These are phyloP conservation scores for Amblyraja radiata DNA, from an alignment of 2,797 vertebrate species.

Conservation along the genomic window DNA sequence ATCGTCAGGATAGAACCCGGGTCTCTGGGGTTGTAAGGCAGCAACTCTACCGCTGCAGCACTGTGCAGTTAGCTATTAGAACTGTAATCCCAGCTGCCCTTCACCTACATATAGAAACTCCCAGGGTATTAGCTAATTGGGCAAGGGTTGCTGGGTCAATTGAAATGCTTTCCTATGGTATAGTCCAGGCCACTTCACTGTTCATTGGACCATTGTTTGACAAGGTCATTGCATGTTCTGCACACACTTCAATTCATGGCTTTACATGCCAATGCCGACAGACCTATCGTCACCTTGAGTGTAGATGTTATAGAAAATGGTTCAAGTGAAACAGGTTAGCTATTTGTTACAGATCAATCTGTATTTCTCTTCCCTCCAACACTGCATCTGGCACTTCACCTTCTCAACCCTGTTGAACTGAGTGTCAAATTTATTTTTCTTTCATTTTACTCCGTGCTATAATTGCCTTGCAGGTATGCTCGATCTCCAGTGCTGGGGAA, in stretches of 20 bases:
- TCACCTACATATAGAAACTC: neutral
- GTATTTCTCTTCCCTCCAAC: neutral
- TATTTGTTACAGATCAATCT: neutral
- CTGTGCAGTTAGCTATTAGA: neutral
- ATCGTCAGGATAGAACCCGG: too few relatives aligned
- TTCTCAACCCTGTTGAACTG: neutral
- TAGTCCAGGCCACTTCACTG: neutral
- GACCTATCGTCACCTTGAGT: neutral
- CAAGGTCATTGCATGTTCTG: neutral
- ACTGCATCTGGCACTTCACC: neutral
- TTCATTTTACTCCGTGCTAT: neutral
- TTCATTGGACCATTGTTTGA: neutral
- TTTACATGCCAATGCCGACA: neutral
- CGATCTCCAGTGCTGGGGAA: neutral
- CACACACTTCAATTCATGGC: neutral
- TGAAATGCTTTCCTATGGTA: neutral
- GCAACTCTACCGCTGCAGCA: too few relatives aligned
- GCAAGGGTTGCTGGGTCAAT: neutral
- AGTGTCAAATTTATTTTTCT: neutral
- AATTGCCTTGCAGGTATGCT: neutral
- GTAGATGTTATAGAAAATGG: neutral
- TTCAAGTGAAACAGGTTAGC: neutral
- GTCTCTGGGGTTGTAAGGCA: too few relatives aligned
- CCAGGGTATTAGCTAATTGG: neutral
- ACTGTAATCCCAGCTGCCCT: neutral